These are phyloP conservation scores for Oenanthe melanoleuca DNA, from an alignment of 2,113 vertebrate species.

Conservation along the genomic window DNA sequence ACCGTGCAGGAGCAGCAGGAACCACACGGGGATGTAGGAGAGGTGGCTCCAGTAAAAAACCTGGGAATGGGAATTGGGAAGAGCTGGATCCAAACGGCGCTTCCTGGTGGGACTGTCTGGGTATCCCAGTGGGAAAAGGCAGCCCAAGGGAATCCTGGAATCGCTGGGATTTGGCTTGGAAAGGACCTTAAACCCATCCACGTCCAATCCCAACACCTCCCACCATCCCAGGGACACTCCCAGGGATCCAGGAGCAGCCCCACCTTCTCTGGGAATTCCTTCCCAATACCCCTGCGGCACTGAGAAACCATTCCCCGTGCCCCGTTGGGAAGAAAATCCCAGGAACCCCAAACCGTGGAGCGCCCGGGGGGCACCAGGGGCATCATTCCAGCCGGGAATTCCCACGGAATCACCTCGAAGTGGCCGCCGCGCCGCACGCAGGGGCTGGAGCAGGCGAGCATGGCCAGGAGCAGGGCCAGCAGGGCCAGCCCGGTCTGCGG, in stretches of 20 bases:
- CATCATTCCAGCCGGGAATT: not conserved
- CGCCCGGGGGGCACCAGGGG: too few relatives aligned
- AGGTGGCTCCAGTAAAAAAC: constrained; percentile 93
- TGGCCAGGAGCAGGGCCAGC: not conserved
- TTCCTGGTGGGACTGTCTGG: rapidly evolving
- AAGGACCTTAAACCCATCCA: not conserved
- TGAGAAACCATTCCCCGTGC: not conserved
- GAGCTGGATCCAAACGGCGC: rapidly evolving
- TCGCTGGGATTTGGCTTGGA: not conserved
- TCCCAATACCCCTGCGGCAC: rapidly evolving
- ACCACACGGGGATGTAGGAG: constrained; percentile 83
- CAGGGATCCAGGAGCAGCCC: not conserved
- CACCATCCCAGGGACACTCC: not conserved
- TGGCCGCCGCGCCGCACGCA: not conserved
- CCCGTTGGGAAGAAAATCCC: not conserved
- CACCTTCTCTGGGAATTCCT: not conserved
- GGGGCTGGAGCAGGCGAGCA: not conserved
- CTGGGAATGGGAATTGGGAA: not conserved
- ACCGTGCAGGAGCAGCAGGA: constrained; percentile 85
- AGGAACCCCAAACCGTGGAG: rapidly evolving
- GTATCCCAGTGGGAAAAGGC: not conserved
- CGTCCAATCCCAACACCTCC: not conserved
- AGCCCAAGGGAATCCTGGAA: not conserved
- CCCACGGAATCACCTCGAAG: not conserved
- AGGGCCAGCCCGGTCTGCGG: too few relatives aligned